These are phyloP conservation scores for Apocheima hispidaria DNA, from an alignment of 2,888 invertebrate species.

Conservation along the genomic window DNA sequence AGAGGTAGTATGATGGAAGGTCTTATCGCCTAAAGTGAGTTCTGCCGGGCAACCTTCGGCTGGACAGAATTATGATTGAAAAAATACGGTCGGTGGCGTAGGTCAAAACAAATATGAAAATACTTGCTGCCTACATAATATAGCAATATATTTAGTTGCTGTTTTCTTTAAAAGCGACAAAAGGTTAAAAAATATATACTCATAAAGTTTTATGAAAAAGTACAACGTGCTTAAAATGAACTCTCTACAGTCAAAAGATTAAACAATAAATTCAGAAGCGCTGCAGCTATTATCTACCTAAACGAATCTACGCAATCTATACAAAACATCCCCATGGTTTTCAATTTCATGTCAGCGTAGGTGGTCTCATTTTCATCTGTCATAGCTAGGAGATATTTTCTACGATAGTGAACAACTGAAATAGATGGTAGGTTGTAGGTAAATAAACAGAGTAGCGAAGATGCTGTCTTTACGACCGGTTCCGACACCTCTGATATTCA, in stretches of 20 bases:
- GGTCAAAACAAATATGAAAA: too few species aligned
- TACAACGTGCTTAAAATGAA: too few species aligned
- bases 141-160: too few species aligned
- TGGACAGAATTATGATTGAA: too few species aligned
- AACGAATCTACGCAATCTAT: constrained; percentile 36
- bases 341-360: constrained; percentile 24
- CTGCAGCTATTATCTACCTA: constrained; percentile 24
- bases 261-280: constrained; percentile 21
- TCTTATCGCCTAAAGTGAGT: too few species aligned
- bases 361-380: constrained; percentile 27
- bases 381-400: constrained; percentile 29
- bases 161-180: too few species aligned
- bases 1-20: too few species aligned
- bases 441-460: constrained; percentile 35
- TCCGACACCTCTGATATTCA: constrained; percentile 16
- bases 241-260: constrained; percentile 10
- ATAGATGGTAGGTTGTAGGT: constrained; percentile 19
- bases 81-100: too few species aligned
- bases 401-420: constrained; percentile 28
- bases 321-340: constrained; percentile 36
- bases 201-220: too few species aligned
- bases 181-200: too few species aligned
- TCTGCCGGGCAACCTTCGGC: too few species aligned
- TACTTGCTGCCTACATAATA: too few species aligned
- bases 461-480: constrained; percentile 19